Conservation (phyloP, 2,888 invertebrate species). For the Serrognathus titanus region DNA sequence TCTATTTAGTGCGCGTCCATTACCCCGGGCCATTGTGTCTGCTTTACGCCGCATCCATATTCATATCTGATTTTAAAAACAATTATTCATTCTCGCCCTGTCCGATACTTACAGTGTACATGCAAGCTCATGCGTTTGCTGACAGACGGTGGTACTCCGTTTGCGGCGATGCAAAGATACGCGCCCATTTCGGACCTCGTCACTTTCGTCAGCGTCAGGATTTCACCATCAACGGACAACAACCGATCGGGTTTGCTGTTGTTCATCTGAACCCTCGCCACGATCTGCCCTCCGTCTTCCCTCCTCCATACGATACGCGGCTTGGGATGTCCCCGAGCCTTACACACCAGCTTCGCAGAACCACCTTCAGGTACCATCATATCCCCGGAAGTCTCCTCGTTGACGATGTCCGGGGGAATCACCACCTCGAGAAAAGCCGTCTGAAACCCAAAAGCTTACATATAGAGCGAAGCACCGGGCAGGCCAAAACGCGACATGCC, state of each 20-base stretch:
- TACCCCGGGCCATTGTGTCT: slow-evolving; percentile 45
- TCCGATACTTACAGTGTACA: slow-evolving; percentile 78
- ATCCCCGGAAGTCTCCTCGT: slow-evolving; percentile 88
- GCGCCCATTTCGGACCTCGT: slow-evolving; percentile 88
- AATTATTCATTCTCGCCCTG: slow-evolving; percentile 42
- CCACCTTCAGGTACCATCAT: slow-evolving; percentile 94
- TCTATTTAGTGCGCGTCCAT: slow-evolving; percentile 48
- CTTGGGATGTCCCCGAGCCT: slow-evolving; percentile 79
- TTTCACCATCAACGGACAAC: slow-evolving; percentile 71
- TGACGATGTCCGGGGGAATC: slow-evolving; percentile 85
- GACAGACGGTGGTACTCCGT: slow-evolving; percentile 83
- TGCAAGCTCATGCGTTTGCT: slow-evolving; percentile 89
- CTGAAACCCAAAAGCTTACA: not conserved
- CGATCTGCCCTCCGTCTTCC: slow-evolving; percentile 81
- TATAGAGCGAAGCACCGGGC: not conserved
- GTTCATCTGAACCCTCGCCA: slow-evolving; percentile 54
- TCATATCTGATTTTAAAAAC: slow-evolving; percentile 48
- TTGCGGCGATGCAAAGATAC: slow-evolving; percentile 84
- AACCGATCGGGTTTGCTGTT: slow-evolving; percentile 73
- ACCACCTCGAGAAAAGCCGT: slow-evolving; percentile 75
- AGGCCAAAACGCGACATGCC: slow-evolving; percentile 54
- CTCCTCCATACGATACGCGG: slow-evolving; percentile 83
- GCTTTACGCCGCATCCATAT: slow-evolving; percentile 47
- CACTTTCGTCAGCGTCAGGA: slow-evolving; percentile 78
- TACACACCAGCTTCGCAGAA: slow-evolving; percentile 81